Evolutionary conservation across 2,113 vertebrate genomes (phyloP).

Genomic region (Cisticola juncidis): DNA sequence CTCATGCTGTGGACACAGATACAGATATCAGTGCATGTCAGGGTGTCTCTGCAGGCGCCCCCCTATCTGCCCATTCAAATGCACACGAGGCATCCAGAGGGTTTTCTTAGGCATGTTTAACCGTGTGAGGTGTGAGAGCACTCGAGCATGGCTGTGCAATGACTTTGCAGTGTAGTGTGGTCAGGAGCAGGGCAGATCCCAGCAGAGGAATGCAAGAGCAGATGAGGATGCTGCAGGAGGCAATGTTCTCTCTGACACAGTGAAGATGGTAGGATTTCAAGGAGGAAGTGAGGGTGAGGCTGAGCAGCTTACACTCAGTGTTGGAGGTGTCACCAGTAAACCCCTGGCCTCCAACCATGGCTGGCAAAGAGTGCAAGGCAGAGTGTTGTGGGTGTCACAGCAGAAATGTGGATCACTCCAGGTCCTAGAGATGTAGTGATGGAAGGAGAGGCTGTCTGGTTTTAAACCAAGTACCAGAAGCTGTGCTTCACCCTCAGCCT

Average conservation of each 20-base stretch:
- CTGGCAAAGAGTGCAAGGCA: not conserved
- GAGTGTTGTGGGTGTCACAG: not conserved
- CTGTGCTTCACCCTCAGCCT: not conserved
- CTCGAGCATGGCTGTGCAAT: not conserved
- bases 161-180: fast-evolving
- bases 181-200: not conserved
- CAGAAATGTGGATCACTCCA: not conserved
- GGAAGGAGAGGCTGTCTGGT: not conserved
- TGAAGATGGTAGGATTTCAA: not conserved
- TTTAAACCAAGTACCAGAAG: not conserved
- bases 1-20: fast-evolving
- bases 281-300: not conserved
- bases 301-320: not conserved
- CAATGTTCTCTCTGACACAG: not conserved
- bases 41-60: not conserved
- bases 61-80: not conserved
- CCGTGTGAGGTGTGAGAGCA: not conserved
- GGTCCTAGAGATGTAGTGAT: not conserved
- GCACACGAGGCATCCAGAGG: fast-evolving
- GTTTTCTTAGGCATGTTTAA: not conserved
- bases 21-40: fast-evolving
- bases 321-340: not conserved
- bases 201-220: not conserved
- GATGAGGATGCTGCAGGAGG: not conserved
- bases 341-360: not conserved